These are phyloP conservation scores for Osmoderma eremita DNA, from an alignment of 2,888 invertebrate genomes.

Conservation along the genomic window DNA sequence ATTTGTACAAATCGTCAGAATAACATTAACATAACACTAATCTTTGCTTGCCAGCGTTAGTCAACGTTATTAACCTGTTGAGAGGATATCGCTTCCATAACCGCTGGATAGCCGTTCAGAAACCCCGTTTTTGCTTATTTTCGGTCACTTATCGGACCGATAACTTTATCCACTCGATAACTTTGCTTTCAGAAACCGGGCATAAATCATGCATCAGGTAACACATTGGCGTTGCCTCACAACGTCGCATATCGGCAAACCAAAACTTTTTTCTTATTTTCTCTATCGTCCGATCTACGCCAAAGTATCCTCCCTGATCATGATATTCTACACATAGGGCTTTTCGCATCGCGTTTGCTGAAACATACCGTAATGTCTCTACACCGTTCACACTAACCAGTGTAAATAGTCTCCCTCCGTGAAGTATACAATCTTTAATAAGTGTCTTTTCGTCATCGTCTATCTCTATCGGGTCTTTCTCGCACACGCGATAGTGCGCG, in stretches of 20 bases:
- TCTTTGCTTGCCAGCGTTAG: too few relatives aligned
- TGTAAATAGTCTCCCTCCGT: conserved; percentile 33
- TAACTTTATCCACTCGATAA: too few relatives aligned
- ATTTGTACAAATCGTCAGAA: too few relatives aligned
- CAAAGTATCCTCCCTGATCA: conserved; percentile 23
- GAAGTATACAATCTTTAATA: conserved; percentile 37
- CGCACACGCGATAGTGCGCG: background rate
- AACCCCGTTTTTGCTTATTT: too few relatives aligned
- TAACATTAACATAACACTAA: too few relatives aligned
- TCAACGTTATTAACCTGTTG: too few relatives aligned
- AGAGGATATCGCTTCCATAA: too few relatives aligned
- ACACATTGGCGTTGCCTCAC: conserved; percentile 45
- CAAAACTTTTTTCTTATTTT: conserved; percentile 4
- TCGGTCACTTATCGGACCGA: too few relatives aligned
- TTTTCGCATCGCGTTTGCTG: conserved; percentile 26
- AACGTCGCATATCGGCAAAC: conserved; percentile 6
- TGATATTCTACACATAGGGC: conserved; percentile 12
- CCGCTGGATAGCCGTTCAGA: too few relatives aligned
- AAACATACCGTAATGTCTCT: conserved; percentile 9
- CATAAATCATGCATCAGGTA: conserved; percentile 46
- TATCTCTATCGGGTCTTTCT: background rate
- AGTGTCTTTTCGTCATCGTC: background rate
- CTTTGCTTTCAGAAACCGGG: too few relatives aligned
- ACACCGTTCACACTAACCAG: background rate
- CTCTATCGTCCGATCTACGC: conserved; percentile 3